Evolutionary conservation across 2,113 vertebrate species (phyloP).

Genomic region (Centrocercus urophasianus): DNA sequence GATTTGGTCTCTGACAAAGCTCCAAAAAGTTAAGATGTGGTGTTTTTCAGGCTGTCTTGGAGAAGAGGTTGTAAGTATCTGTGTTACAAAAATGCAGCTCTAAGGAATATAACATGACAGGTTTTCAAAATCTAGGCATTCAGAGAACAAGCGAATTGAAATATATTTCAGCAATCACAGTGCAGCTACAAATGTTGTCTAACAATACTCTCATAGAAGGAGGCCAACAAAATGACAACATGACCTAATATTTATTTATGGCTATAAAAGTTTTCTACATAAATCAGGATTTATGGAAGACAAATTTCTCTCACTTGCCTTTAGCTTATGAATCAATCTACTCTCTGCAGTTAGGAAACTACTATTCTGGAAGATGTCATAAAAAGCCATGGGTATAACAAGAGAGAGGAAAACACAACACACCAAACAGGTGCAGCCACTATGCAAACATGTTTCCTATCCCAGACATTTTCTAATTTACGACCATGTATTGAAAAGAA

Average conservation of each 20-base stretch:
- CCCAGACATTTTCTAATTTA: not conserved
- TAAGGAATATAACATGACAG: not conserved
- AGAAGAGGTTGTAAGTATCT: not conserved
- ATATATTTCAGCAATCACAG: not conserved
- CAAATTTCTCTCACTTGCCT: not conserved
- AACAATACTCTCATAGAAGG: not conserved
- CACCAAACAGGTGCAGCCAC: not conserved
- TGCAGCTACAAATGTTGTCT: not conserved
- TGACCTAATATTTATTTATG: not conserved
- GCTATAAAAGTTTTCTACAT: not conserved
- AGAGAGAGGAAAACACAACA: not conserved
- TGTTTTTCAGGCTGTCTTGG: not conserved
- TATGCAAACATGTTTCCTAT: not conserved
- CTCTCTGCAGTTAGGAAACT: not conserved
- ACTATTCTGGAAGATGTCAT: not conserved
- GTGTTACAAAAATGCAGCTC: rapidly evolving
- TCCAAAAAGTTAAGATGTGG: not conserved
- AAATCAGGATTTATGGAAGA: not conserved
- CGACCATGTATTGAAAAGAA: not conserved
- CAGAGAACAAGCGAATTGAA: not conserved
- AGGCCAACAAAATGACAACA: not conserved
- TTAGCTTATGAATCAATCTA: not conserved
- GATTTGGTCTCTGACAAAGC: not conserved
- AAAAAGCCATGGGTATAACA: not conserved
- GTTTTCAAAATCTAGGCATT: not conserved